phyloP scores from a whole-genome alignment of 2,797 vertebrate genomes.

The Schizothorax lantsangensis region DNA sequence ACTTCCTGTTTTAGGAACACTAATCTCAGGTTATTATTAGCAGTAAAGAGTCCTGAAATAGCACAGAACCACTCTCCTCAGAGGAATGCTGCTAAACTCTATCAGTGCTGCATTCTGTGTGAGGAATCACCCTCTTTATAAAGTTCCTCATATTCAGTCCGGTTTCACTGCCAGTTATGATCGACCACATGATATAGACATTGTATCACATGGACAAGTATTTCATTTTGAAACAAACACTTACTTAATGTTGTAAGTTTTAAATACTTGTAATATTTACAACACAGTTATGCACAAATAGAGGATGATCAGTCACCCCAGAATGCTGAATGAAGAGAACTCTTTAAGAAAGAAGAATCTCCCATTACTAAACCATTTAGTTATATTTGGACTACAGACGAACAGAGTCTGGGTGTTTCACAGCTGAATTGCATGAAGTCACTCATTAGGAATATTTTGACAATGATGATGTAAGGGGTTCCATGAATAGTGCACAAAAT shows the following conservation, averaged over 20 bases:
- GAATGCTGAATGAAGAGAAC: not conserved
- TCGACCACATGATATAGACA: not conserved
- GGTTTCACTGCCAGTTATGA: not conserved
- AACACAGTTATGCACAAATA: not conserved
- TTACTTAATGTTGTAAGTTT: not conserved
- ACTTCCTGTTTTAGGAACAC: conserved; percentile 36
- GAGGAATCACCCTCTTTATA: conserved; percentile 6
- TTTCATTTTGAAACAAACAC: conserved; percentile 9
- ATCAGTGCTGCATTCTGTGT: not conserved
- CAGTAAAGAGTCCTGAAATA: conserved; percentile 14
- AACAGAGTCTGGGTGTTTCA: not conserved
- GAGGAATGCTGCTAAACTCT: not conserved
- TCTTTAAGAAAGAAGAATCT: not conserved
- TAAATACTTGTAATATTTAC: not conserved
- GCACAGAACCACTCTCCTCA: not conserved
- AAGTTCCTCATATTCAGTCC: not conserved
- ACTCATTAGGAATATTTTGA: not conserved
- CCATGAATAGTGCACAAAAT: not conserved
- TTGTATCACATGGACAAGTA: not conserved
- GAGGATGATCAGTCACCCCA: not conserved
- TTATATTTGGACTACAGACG: not conserved
- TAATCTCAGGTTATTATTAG: conserved; percentile 24
- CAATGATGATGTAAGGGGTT: not conserved
- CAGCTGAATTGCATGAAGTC: not conserved
- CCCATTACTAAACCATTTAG: not conserved